Conservation (phyloP, 2,888 invertebrate genomes). For the Alcis repandata region DNA sequence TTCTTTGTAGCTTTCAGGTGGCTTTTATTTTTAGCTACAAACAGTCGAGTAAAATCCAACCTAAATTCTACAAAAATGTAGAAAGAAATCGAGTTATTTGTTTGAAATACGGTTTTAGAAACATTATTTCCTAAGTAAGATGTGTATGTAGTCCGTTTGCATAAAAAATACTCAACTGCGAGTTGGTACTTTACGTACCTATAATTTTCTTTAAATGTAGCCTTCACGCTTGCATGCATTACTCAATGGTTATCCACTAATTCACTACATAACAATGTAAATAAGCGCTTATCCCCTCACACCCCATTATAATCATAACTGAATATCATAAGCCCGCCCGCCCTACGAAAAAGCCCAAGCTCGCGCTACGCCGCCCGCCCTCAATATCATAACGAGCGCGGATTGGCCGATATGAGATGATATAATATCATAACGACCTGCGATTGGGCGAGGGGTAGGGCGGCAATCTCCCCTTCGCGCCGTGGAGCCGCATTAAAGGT, state of each 20-base stretch:
- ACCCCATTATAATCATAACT: constrained; percentile 82
- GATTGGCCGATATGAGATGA: constrained; percentile 85
- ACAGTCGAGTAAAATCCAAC: constrained; percentile 20
- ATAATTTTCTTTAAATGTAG: neutral
- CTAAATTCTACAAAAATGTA: constrained; percentile 1
- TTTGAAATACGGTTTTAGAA: neutral
- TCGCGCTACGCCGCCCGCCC: constrained; percentile 77
- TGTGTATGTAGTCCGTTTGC: neutral
- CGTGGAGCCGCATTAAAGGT: constrained; percentile 64
- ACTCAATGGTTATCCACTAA: constrained; percentile 22
- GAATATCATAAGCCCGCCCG: constrained; percentile 84
- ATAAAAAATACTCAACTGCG: neutral
- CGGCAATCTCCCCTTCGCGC: constrained; percentile 64
- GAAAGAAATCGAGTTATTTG: constrained; percentile 5
- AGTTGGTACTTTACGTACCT: neutral
- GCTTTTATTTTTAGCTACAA: constrained; percentile 30
- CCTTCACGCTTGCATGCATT: neutral
- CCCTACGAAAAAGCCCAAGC: constrained; percentile 75
- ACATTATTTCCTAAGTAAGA: neutral
- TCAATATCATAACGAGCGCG: constrained; percentile 85
- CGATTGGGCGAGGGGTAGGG: constrained; percentile 83
- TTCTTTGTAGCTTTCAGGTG: constrained; percentile 32
- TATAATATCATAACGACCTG: constrained; percentile 88
- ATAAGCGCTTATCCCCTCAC: constrained; percentile 50
- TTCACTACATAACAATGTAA: constrained; percentile 52